These are phyloP conservation scores for Phodopus roborovskii DNA, from an alignment of 2,113 vertebrate genomes.

Conservation along the genomic window DNA sequence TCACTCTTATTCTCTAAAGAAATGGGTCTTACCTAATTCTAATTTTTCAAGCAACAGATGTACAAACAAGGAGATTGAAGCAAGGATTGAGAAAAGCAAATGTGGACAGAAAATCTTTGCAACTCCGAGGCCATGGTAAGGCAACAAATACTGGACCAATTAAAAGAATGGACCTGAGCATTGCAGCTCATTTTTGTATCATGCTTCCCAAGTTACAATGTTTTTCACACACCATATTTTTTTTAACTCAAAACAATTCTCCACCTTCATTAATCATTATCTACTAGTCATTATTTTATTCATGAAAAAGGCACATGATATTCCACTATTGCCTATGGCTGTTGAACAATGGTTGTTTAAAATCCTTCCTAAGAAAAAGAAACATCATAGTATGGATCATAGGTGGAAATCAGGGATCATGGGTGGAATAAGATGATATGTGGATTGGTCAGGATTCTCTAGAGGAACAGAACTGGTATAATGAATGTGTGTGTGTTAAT, in stretches of 20 bases:
- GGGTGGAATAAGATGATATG: background rate
- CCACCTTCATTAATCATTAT: constrained; percentile 11
- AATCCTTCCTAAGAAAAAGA: constrained; percentile 36
- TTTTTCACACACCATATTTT: background rate
- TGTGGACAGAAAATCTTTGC: background rate
- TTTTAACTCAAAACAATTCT: constrained; percentile 35
- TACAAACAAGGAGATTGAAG: constrained; percentile 42
- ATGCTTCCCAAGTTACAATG: background rate
- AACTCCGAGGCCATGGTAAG: background rate
- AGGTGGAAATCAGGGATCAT: background rate
- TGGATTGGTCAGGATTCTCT: background rate
- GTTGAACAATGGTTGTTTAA: background rate
- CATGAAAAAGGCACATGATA: constrained; percentile 26
- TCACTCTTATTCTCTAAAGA: constrained; percentile 57
- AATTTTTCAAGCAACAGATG: constrained; percentile 17
- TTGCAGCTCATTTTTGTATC: background rate
- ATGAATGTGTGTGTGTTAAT: background rate
- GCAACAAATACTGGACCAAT: background rate
- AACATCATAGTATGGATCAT: background rate
- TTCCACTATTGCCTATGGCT: background rate
- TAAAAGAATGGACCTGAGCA: background rate
- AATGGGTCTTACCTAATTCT: background rate
- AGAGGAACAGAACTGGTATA: background rate
- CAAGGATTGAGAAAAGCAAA: background rate
- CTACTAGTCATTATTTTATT: background rate